Percentiles rank a stretch among this genome's conserved stretches.
Evolutionary conservation across 1,140 invertebrate genomes (phyloP).

Genomic region (Drosophila pallidifrons): DNA sequence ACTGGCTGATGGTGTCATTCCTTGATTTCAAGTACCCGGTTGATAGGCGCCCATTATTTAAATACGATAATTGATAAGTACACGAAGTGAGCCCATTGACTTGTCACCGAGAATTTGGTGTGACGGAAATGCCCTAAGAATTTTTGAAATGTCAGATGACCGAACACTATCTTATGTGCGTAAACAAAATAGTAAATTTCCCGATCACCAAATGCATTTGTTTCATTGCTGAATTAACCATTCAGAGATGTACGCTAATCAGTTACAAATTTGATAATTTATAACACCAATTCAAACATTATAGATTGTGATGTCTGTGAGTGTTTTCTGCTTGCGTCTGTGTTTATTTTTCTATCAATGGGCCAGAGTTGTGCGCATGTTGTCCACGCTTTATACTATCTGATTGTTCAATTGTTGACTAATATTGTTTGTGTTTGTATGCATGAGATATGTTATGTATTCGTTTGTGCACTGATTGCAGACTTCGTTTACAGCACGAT

Average conservation of each 20-base stretch:
- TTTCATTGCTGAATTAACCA: neutral
- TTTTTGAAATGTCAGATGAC: too few species aligned
- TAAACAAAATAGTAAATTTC: too few species aligned
- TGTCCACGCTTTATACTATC: conserved; percentile 19
- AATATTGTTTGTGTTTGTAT: neutral
- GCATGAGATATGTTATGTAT: neutral
- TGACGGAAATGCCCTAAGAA: neutral
- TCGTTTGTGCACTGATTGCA: conserved; percentile 55
- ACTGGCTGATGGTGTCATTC: neutral
- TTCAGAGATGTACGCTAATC: neutral
- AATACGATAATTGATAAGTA: conserved; percentile 46
- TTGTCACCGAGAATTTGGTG: neutral
- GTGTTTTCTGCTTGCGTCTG: neutral
- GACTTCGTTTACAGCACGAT: conserved; percentile 39
- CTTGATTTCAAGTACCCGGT: neutral
- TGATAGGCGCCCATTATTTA: neutral
- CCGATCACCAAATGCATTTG: neutral
- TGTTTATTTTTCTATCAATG: conserved; percentile 11
- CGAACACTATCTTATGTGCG: too few species aligned
- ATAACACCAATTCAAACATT: neutral
- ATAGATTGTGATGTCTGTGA: neutral
- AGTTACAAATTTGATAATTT: conserved; percentile 2
- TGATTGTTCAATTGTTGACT: neutral
- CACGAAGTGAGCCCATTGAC: conserved; percentile 7
- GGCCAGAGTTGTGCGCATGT: conserved; percentile 10